Evolutionary conservation across 1,140 invertebrate genomes (phyloP), one percentile per base, ranked within the genome.

Genomic region (Ostrea edulis): DNA sequence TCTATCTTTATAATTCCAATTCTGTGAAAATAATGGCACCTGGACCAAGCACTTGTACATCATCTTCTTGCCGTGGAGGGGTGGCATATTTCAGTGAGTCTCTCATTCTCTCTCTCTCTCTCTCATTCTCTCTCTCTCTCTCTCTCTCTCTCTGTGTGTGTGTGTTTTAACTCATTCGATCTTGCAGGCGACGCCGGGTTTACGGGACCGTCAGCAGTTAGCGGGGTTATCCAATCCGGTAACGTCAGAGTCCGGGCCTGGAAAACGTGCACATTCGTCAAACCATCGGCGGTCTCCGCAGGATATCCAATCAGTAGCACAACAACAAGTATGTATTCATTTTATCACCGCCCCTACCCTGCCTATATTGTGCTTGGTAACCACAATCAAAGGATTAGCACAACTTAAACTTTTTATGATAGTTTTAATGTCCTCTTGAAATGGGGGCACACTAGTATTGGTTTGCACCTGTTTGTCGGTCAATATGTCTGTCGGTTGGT

Each of bases 11-110:
- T 22, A 82, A 87, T 55, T 55, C 62, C 25, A 65, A 65, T 4
- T 22, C 81, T 81, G 86, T 89, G 12, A 85, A 82, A 62, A 87
- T 89, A 25, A 81, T 89, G 52, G 86, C 86, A 25, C 88, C 88
- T n/a, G 88, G 88, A 25, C 65, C 86, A 2, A 54, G 25, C n/a
- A 51, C 29, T 8, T 86, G 88, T 85, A 4, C 52, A 2, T 58
- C 87, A 22, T 11, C 52, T 7, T 11, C 52, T 7, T 86, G 88
- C 22, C 81, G 44, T 35, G 88, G 88, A 14, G 71, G 86, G 17
- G 35, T 89, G 3, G 86, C 86, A 81, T 85, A 87, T n/a, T 52
- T 89, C 84, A 86, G 88, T 89, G 29, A 29, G 54, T 20, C 8
- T 35, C 55, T 58, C 14, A 0, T 14, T 20, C 68, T 71, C 68